Evolutionary conservation across 2,797 vertebrate genomes (phyloP).

Genomic region (Lepus townsendii): DNA sequence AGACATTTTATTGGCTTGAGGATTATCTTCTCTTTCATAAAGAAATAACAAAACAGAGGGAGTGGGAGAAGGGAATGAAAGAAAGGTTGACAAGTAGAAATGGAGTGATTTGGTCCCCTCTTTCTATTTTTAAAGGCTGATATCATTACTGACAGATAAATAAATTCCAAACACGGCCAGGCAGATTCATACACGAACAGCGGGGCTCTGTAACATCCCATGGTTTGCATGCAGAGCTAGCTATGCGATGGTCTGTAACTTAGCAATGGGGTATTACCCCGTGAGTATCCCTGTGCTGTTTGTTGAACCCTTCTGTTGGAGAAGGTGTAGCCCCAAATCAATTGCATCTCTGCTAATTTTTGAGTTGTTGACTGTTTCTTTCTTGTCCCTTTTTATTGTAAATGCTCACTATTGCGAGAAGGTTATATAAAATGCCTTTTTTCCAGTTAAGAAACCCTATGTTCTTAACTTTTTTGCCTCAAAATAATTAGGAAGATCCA

Average conservation of each 20-base stretch:
- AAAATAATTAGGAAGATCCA: slow-evolving; percentile 63
- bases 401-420: slow-evolving; percentile 70
- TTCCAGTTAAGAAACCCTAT: slow-evolving; percentile 62
- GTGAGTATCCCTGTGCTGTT: slow-evolving; percentile 71
- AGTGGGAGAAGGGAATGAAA: neutral
- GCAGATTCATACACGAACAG: neutral
- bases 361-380: slow-evolving; percentile 94
- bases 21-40: neutral
- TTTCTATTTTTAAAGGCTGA: neutral
- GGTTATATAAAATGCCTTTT: slow-evolving; percentile 15
- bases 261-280: rapidly evolving
- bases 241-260: neutral
- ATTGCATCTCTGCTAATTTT: slow-evolving; percentile 93
- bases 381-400: slow-evolving; percentile 77
- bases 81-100: neutral
- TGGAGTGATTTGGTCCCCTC: neutral
- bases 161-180: neutral
- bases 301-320: slow-evolving; percentile 85
- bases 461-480: slow-evolving; percentile 76
- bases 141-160: neutral
- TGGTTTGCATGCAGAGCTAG: neutral
- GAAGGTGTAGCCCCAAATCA: slow-evolving; percentile 87
- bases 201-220: neutral
- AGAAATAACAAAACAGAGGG: slow-evolving; percentile 40
- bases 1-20: neutral